Evolutionary conservation across 2,797 vertebrate species (phyloP).

Genomic region (Sebastes miniatus): DNA sequence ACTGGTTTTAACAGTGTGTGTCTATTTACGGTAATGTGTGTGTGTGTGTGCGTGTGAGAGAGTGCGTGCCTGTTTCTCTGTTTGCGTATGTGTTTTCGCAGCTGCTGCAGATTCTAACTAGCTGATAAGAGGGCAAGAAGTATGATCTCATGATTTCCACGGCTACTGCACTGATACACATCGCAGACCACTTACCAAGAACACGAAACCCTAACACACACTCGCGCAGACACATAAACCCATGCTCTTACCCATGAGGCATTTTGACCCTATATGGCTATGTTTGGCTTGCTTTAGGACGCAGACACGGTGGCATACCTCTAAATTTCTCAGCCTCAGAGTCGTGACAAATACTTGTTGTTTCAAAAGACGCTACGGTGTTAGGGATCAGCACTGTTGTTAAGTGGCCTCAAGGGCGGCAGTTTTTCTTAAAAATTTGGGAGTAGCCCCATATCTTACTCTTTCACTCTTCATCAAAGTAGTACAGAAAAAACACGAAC

Average conservation of each 20-base stretch:
- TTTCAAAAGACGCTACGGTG: neutral
- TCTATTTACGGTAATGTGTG: conserved; percentile 6
- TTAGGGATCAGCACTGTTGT: neutral
- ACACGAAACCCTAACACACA: conserved; percentile 16
- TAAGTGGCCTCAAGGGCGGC: neutral
- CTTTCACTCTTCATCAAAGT: neutral
- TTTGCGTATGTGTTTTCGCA: conserved; percentile 58
- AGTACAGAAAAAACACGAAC: neutral
- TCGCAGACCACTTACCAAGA: conserved; percentile 50
- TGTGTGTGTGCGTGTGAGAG: neutral
- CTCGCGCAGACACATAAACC: conserved; percentile 18
- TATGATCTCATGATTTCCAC: conserved; percentile 72
- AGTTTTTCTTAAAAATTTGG: neutral
- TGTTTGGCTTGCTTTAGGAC: conserved; percentile 2
- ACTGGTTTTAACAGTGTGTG: conserved; percentile 7
- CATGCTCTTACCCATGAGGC: conserved; percentile 15
- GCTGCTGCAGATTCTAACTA: conserved; percentile 65
- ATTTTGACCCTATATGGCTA: conserved; percentile 64
- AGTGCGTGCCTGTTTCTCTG: neutral
- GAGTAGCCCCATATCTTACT: neutral
- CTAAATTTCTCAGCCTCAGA: neutral
- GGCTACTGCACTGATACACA: conserved; percentile 66
- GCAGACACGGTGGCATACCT: neutral
- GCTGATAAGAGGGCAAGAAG: conserved; percentile 60
- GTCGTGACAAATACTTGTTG: neutral